phyloP scores from a whole-genome alignment of 2,888 invertebrate species.

The Nemapogon koenigi region DNA sequence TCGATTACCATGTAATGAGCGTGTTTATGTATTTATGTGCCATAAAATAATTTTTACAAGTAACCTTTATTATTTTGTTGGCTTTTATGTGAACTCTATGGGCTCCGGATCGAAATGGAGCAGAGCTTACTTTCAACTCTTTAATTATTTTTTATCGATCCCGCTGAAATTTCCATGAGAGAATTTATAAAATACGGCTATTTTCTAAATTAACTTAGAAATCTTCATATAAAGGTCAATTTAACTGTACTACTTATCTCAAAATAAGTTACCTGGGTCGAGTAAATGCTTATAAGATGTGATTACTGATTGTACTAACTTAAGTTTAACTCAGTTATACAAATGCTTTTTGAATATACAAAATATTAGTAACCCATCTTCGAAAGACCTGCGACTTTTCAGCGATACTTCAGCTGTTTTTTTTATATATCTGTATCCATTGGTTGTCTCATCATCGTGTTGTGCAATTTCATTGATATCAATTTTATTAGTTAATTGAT shows the following conservation, averaged over 20 bases:
- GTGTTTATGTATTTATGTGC: slow-evolving; percentile 14
- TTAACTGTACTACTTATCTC: neutral
- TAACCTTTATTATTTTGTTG: slow-evolving; percentile 10
- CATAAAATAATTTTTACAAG: slow-evolving; percentile 12
- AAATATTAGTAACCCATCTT: no score
- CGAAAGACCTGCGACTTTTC: no score
- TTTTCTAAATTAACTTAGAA: slow-evolving; percentile 1
- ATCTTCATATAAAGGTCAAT: neutral
- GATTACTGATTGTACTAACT: neutral
- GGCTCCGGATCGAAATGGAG: slow-evolving; percentile 4
- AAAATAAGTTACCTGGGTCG: no score
- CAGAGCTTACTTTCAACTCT: slow-evolving; percentile 1
- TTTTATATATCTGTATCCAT: no score
- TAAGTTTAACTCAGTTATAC: neutral
- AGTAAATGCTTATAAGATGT: neutral
- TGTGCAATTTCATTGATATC: no score
- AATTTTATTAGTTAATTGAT: no score
- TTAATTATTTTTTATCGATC: slow-evolving; percentile 10
- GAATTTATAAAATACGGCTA: slow-evolving; percentile 4
- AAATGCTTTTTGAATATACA: no score
- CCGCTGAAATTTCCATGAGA: slow-evolving; percentile 1
- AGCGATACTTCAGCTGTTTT: no score
- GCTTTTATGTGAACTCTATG: slow-evolving; percentile 11
- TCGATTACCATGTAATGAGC: slow-evolving; percentile 12
- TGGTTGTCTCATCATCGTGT: no score